A percentile compares a stretch with the other conserved stretches of the same genome.
Conservation (phyloP, 2,797 vertebrate species). For the Halcyon smyrnensis region DNA sequence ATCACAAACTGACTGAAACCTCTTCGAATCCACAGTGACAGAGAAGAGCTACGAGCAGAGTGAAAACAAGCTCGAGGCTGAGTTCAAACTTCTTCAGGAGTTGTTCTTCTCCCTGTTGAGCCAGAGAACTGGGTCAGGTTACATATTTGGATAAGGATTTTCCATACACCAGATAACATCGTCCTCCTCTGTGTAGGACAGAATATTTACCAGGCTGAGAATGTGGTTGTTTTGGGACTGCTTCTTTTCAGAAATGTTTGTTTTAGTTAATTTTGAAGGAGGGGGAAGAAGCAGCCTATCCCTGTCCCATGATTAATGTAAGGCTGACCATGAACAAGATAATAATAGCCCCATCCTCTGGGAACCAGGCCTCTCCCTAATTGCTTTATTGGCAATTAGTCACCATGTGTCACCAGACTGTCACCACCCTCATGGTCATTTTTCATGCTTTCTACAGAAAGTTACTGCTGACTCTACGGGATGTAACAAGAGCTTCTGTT, state of each 20-base stretch:
- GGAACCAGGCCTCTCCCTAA: slow-evolving; percentile 46
- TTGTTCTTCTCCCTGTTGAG: neutral
- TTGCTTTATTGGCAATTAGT: slow-evolving; percentile 50
- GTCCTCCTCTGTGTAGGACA: slow-evolving; percentile 1
- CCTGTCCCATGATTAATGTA: slow-evolving; percentile 21
- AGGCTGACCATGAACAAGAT: slow-evolving; percentile 28
- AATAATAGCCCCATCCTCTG: slow-evolving; percentile 53
- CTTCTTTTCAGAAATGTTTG: slow-evolving; percentile 59
- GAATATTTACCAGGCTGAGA: slow-evolving; percentile 48
- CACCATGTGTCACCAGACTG: slow-evolving; percentile 23
- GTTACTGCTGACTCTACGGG: slow-evolving; percentile 15
- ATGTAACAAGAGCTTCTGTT: slow-evolving; percentile 25
- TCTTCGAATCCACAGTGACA: rapidly evolving
- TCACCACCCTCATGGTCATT: slow-evolving; percentile 20
- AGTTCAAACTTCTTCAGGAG: neutral
- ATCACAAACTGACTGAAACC: neutral
- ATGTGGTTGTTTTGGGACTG: slow-evolving; percentile 39
- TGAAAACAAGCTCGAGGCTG: neutral
- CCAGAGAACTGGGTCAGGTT: neutral
- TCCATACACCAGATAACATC: slow-evolving; percentile 2
- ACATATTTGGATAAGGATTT: neutral
- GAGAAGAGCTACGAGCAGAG: neutral
- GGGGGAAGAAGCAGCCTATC: neutral
- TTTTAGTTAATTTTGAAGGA: slow-evolving; percentile 11
- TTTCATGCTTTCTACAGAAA: slow-evolving; percentile 55